phyloP scores from a whole-genome alignment of 1,140 invertebrate genomes.

The Tachypleus tridentatus region DNA sequence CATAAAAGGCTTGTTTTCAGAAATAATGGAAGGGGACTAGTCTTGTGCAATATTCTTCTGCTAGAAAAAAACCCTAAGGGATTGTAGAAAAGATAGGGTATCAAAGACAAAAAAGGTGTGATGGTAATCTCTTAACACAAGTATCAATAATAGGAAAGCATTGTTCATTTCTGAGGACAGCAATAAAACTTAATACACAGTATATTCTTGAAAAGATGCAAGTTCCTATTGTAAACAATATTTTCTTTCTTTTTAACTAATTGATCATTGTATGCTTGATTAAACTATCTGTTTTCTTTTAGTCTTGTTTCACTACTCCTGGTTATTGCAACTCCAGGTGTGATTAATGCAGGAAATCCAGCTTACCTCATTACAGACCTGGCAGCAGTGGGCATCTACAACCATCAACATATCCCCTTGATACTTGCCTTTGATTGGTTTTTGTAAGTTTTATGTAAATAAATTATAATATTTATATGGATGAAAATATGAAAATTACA shows the following conservation, averaged over 20 bases:
- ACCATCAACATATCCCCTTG: slow-evolving; percentile 15
- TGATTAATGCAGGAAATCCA: slow-evolving; percentile 8
- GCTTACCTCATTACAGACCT: slow-evolving; percentile 17
- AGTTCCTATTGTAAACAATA: neutral
- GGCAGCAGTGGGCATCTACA: slow-evolving; percentile 16
- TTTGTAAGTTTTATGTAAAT: slow-evolving; percentile 6
- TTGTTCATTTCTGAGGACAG: too few relatives aligned
- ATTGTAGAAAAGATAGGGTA: too few relatives aligned
- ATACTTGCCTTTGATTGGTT: slow-evolving; percentile 21
- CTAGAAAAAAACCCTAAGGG: too few relatives aligned
- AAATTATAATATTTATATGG: too few relatives aligned
- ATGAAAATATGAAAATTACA: too few relatives aligned
- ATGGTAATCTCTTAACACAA: too few relatives aligned
- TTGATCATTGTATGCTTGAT: slow-evolving; percentile 10
- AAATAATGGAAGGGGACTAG: too few relatives aligned
- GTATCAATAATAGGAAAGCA: too few relatives aligned
- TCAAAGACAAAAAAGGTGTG: too few relatives aligned
- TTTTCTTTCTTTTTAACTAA: slow-evolving; percentile 7
- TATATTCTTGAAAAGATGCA: neutral
- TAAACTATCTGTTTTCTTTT: neutral
- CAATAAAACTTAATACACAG: too few relatives aligned
- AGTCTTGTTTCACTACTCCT: slow-evolving; percentile 1
- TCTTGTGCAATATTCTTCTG: too few relatives aligned
- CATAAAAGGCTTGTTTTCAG: too few relatives aligned
- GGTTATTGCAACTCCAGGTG: slow-evolving; percentile 10